A percentile compares a stretch with the other conserved stretches of the same genome.
Conservation (phyloP, 1,140 invertebrate species). For the Chionoecetes opilio region DNA sequence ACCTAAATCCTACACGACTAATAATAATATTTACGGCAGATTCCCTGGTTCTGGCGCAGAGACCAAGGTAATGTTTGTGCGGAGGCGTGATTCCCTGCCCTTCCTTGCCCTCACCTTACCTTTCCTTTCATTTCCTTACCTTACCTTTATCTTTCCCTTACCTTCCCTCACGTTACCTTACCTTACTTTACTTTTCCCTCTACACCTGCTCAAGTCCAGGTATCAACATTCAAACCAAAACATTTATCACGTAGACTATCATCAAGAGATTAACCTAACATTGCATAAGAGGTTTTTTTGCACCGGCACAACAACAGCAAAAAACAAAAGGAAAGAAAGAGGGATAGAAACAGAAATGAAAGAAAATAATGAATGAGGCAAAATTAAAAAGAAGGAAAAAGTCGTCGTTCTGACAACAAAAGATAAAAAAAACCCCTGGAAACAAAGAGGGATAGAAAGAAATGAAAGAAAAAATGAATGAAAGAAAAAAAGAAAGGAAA, state of each 20-base stretch:
- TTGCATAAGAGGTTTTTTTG: too few relatives aligned
- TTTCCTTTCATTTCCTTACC: not conserved
- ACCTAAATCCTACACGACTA: too few relatives aligned
- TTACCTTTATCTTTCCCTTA: not conserved
- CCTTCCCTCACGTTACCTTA: not conserved
- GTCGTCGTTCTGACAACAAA: not conserved
- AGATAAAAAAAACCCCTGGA: not conserved
- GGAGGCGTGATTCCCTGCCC: not conserved
- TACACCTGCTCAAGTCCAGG: not conserved
- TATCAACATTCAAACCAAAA: not conserved
- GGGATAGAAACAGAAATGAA: not conserved
- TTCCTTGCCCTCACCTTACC: not conserved
- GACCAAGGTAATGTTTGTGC: not conserved
- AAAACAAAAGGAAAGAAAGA: not conserved
- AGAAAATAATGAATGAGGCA: not conserved
- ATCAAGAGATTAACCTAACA: too few relatives aligned
- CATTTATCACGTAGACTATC: too few relatives aligned
- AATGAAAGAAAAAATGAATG: not conserved
- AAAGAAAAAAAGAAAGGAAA: not conserved
- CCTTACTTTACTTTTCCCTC: too few relatives aligned
- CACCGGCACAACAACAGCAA: not conserved
- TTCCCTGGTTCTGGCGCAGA: too few relatives aligned
- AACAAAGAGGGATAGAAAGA: not conserved
- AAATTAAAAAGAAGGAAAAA: not conserved
- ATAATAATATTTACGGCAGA: too few relatives aligned